A percentile compares a stretch with the other conserved stretches of the same genome.
Evolutionary conservation across 2,888 invertebrate genomes (phyloP).

Genomic region (Linyphia triangularis): DNA sequence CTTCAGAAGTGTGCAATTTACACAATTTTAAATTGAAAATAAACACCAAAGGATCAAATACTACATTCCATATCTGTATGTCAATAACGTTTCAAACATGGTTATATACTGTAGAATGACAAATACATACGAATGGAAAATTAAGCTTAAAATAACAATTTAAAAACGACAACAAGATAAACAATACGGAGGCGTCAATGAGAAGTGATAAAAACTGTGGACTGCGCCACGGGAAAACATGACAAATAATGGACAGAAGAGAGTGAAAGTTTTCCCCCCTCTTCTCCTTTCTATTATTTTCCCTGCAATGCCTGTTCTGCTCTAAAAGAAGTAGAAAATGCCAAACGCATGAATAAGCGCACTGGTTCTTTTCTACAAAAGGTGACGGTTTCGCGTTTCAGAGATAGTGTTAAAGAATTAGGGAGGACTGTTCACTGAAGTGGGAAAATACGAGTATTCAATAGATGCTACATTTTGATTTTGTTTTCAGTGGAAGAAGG

Average conservation of each 20-base stretch:
- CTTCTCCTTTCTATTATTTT: not conserved
- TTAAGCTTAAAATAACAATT: not conserved
- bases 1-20: not conserved
- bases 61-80: not conserved
- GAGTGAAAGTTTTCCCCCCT: conserved; percentile 38
- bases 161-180: not conserved
- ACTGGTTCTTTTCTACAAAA: conserved; percentile 27
- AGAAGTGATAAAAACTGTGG: not conserved
- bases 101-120: not conserved
- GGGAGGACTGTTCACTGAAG: conserved; percentile 32
- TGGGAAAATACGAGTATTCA: not conserved
- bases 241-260: not conserved
- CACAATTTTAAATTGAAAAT: not conserved
- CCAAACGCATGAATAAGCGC: conserved; percentile 37
- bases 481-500: not conserved
- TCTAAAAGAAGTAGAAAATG: conserved; percentile 64
- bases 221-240: not conserved
- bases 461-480: not conserved
- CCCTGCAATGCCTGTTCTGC: conserved; percentile 36
- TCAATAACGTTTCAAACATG: not conserved
- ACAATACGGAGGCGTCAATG: not conserved
- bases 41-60: not conserved
- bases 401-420: conserved; percentile 35
- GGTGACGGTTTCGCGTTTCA: conserved; percentile 45
- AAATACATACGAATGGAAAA: not conserved